A percentile compares a stretch with the other conserved stretches of the same genome.
Evolutionary conservation across 2,797 vertebrate species (phyloP).

Genomic region (Sebastes minor): DNA sequence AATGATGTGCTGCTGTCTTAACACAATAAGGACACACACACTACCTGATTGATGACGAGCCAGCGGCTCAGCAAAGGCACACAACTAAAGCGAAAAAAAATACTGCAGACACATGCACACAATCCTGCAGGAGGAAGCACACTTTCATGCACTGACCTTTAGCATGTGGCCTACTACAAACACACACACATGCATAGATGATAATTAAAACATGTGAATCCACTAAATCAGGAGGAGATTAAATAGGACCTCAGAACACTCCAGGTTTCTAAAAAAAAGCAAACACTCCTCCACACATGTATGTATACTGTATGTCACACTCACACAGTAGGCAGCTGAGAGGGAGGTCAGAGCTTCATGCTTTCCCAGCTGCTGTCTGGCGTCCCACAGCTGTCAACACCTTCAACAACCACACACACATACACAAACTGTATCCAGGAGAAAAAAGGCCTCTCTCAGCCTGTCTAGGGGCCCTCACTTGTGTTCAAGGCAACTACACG

Average conservation of each 20-base stretch:
- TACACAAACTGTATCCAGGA: conserved; percentile 27
- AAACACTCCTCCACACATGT: background rate
- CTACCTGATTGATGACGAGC: conserved; percentile 13
- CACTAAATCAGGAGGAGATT: background rate
- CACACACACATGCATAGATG: background rate
- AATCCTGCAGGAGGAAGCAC: background rate
- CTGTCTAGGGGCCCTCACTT: conserved; percentile 30
- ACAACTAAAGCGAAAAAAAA: background rate
- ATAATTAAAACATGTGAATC: background rate
- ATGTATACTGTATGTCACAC: conserved; percentile 18
- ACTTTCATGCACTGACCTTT: background rate
- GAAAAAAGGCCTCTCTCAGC: conserved; percentile 19
- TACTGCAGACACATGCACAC: background rate
- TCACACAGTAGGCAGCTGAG: conserved; percentile 46
- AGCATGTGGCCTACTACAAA: background rate
- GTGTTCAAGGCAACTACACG: conserved; percentile 4
- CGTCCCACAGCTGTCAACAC: conserved; percentile 72
- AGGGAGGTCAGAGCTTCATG: conserved; percentile 55
- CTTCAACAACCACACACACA: conserved; percentile 17
- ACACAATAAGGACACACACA: conserved; percentile 39
- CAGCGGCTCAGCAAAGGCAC: background rate
- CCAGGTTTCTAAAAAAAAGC: background rate
- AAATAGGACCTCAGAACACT: background rate
- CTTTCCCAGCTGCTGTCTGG: conserved; percentile 76
- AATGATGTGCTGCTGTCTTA: conserved; percentile 44